phyloP scores from a whole-genome alignment of 1,140 invertebrate species.

The Drosophila melanica region DNA sequence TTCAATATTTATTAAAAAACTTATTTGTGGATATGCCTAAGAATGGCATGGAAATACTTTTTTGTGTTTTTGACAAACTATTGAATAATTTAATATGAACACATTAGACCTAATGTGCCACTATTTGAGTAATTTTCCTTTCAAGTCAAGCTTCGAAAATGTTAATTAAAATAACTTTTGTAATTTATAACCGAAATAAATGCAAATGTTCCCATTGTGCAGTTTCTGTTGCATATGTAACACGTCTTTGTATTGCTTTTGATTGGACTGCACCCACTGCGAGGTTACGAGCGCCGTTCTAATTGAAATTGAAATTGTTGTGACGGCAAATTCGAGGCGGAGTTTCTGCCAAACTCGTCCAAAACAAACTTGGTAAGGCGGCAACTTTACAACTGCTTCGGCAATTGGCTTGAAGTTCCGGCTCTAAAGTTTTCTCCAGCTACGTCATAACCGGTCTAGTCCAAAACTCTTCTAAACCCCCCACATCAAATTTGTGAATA shows the following conservation, averaged over 20 bases:
- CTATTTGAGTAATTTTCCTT: too few relatives aligned
- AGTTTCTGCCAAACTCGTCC: slow-evolving; percentile 8
- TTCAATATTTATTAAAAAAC: too few relatives aligned
- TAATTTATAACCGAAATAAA: too few relatives aligned
- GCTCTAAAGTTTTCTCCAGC: slow-evolving; percentile 29
- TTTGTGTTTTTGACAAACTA: too few relatives aligned
- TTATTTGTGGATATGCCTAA: too few relatives aligned
- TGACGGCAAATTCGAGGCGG: slow-evolving; percentile 14
- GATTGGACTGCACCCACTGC: slow-evolving; percentile 11
- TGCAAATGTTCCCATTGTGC: not conserved
- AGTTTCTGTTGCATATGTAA: not conserved
- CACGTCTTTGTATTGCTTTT: slow-evolving; percentile 9
- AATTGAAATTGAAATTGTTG: slow-evolving; percentile 49
- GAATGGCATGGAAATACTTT: too few relatives aligned
- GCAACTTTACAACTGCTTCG: slow-evolving; percentile 32
- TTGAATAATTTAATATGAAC: too few relatives aligned
- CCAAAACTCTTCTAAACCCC: slow-evolving; percentile 17
- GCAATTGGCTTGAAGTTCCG: slow-evolving; percentile 49
- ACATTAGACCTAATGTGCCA: too few relatives aligned
- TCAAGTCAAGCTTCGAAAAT: too few relatives aligned
- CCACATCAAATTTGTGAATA: slow-evolving; percentile 53
- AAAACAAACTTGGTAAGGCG: slow-evolving; percentile 27
- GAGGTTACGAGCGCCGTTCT: not conserved
- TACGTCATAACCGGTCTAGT: slow-evolving; percentile 58
- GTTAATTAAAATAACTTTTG: too few relatives aligned